Conservation (phyloP, 2,888 invertebrate genomes). For the Lepidochrysops patricia region DNA sequence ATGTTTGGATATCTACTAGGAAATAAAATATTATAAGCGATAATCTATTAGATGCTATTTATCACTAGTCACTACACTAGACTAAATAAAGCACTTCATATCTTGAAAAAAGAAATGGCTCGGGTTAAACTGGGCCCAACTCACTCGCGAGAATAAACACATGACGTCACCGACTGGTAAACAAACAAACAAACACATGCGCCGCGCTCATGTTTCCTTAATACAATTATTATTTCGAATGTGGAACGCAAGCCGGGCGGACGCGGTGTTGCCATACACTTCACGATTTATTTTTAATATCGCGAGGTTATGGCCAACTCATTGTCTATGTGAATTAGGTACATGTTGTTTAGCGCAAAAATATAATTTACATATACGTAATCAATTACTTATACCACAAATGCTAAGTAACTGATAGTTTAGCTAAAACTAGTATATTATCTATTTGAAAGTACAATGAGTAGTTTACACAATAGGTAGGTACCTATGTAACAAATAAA, state of each 20-base stretch:
- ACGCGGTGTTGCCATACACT: slow-evolving; percentile 32
- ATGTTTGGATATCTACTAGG: too few species aligned
- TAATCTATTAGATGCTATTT: too few species aligned
- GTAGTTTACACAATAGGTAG: neutral
- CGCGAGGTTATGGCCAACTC: slow-evolving; percentile 31
- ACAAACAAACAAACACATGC: slow-evolving; percentile 77
- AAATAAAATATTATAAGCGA: too few species aligned
- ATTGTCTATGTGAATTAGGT: slow-evolving; percentile 43
- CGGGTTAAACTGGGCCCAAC: slow-evolving; percentile 31
- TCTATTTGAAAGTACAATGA: neutral
- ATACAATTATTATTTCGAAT: slow-evolving; percentile 75
- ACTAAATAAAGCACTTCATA: too few species aligned
- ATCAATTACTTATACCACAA: neutral
- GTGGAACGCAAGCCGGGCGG: slow-evolving; percentile 57
- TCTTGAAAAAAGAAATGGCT: neutral
- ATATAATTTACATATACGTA: slow-evolving; percentile 14
- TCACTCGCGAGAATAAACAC: slow-evolving; percentile 72
- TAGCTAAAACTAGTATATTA: neutral
- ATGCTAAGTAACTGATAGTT: neutral
- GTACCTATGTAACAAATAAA: too few species aligned
- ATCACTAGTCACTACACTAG: too few species aligned
- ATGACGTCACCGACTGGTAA: slow-evolving; percentile 74
- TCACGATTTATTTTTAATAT: slow-evolving; percentile 45
- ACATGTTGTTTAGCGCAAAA: slow-evolving; percentile 23
- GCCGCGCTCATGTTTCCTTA: slow-evolving; percentile 74